phyloP scores from a whole-genome alignment of 2,797 vertebrate genomes.

The Petrocephalus sullivani region DNA sequence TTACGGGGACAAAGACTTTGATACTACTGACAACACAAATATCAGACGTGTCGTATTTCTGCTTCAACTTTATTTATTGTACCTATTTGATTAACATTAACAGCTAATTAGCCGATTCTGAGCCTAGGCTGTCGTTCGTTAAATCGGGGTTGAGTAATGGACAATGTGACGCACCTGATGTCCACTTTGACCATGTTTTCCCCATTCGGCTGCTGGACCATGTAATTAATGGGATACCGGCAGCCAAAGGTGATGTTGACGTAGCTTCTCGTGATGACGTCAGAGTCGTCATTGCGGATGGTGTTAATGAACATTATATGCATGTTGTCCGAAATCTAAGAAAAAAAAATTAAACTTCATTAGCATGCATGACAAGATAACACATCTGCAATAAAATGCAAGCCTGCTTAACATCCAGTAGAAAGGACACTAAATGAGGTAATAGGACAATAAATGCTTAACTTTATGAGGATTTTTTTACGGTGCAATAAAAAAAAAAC shows the following conservation, averaged over 20 bases:
- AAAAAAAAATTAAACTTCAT: background rate
- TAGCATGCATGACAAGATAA: background rate
- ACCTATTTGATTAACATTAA: background rate
- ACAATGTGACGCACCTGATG: slow-evolving; percentile 47
- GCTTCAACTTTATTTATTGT: background rate
- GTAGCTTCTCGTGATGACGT: slow-evolving; percentile 63
- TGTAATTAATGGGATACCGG: slow-evolving; percentile 69
- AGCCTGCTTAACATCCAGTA: background rate
- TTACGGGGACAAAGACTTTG: no score
- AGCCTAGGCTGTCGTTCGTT: background rate
- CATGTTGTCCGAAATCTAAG: slow-evolving; percentile 59
- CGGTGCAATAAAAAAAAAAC: background rate
- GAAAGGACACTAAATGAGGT: background rate
- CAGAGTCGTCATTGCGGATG: slow-evolving; percentile 65
- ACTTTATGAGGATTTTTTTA: background rate
- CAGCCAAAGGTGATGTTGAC: slow-evolving; percentile 70
- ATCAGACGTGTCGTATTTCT: background rate
- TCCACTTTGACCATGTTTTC: slow-evolving; percentile 67
- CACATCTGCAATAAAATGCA: background rate
- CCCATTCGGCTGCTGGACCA: slow-evolving; percentile 61
- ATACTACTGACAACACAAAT: background rate
- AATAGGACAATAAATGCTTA: background rate
- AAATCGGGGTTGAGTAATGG: background rate
- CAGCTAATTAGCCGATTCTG: background rate
- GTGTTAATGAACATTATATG: slow-evolving; percentile 70